phyloP scores from a whole-genome alignment of 1,140 invertebrate species.

The Sycobia sp. region DNA sequence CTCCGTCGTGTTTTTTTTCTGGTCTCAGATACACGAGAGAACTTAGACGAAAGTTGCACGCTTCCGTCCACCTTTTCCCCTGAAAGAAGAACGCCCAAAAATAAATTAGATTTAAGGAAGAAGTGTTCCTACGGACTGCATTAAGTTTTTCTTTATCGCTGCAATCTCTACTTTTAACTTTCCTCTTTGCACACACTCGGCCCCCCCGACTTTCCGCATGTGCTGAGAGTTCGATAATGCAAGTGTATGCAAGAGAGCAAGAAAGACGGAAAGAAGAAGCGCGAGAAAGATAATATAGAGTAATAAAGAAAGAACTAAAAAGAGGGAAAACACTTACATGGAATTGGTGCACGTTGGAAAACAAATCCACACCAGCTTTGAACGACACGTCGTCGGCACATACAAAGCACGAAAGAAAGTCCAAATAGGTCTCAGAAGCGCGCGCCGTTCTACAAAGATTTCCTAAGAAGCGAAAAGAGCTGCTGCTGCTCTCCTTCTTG shows the following conservation, averaged over 20 bases:
- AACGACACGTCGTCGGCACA: slow-evolving; percentile 3
- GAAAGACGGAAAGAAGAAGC: slow-evolving; percentile 18
- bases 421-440: not conserved
- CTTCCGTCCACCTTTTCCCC: not conserved
- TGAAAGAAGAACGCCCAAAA: slow-evolving; percentile 1
- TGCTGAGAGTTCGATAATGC: slow-evolving; percentile 23
- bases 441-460: not conserved
- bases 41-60: not conserved
- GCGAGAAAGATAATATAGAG: no score
- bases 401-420: not conserved
- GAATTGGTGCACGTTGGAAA: not conserved
- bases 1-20: slow-evolving; percentile 16
- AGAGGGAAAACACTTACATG: slow-evolving; percentile 2
- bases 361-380: slow-evolving; percentile 13
- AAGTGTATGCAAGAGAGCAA: slow-evolving; percentile 23
- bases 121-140: no score
- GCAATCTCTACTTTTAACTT: not conserved
- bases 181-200: no score
- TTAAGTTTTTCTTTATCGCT: not conserved
- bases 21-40: not conserved
- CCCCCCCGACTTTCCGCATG: not conserved
- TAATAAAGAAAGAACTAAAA: not conserved
- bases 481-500: slow-evolving; percentile 15
- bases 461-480: not conserved
- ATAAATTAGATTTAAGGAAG: not conserved